Evolutionary conservation across 2,113 vertebrate species (phyloP).

Genomic region (Sialia sialis): DNA sequence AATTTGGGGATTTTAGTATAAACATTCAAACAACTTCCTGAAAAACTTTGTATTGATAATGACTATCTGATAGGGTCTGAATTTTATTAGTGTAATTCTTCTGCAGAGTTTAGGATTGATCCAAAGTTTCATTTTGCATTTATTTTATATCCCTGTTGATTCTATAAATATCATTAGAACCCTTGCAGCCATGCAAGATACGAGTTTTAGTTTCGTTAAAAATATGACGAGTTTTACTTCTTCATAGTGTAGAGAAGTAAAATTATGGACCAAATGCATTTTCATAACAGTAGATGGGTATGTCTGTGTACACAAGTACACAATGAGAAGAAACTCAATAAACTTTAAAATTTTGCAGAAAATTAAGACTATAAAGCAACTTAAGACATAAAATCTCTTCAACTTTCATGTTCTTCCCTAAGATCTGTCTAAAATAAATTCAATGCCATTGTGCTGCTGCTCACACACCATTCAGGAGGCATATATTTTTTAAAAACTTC

Average conservation of each 20-base stretch:
- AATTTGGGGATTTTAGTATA: neutral
- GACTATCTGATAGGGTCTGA: neutral
- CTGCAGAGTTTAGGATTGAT: neutral
- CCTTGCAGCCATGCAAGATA: neutral
- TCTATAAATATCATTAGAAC: neutral
- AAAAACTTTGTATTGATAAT: neutral
- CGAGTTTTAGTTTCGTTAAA: neutral
- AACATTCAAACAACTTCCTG: neutral
- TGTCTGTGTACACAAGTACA: neutral
- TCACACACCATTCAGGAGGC: neutral
- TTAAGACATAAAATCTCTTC: neutral
- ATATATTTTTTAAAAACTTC: neutral
- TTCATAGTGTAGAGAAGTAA: neutral
- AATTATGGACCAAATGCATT: neutral
- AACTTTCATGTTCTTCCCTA: neutral
- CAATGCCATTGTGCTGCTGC: neutral
- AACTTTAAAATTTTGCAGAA: neutral
- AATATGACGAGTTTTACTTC: neutral
- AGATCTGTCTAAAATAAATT: neutral
- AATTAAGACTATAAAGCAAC: neutral
- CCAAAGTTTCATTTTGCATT: neutral
- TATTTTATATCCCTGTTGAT: neutral
- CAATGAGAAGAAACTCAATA: neutral
- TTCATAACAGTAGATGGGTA: neutral
- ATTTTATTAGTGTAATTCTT: conserved; percentile 1